These are phyloP conservation scores for Nephrotoma guestfalica DNA, from an alignment of 2,888 invertebrate genomes.

Conservation along the genomic window DNA sequence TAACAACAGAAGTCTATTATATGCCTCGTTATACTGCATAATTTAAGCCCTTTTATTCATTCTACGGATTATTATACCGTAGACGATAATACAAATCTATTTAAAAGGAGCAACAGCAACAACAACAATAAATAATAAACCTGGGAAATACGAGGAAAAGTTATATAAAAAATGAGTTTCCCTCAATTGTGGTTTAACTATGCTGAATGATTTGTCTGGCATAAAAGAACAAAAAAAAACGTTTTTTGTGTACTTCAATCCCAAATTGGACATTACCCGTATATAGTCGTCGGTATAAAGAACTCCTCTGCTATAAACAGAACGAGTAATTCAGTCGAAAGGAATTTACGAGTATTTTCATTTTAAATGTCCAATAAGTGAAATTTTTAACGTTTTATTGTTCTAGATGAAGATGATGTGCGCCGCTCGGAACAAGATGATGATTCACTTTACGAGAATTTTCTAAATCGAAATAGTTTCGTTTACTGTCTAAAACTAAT, in stretches of 20 bases:
- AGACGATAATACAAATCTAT: neutral
- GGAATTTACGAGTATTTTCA: neutral
- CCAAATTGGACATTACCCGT: neutral
- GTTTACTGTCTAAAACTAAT: neutral
- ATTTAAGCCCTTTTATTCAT: neutral
- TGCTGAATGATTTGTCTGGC: neutral
- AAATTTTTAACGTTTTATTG: neutral
- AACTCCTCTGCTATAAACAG: neutral
- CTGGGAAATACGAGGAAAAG: neutral
- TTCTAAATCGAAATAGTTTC: neutral
- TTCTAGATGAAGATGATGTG: neutral
- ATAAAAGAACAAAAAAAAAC: neutral
- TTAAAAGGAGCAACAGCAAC: neutral
- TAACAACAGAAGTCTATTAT: neutral
- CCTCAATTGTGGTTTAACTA: neutral
- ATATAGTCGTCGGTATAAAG: neutral
- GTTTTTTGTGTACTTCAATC: neutral
- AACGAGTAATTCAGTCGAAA: neutral
- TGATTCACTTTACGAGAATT: too few species aligned
- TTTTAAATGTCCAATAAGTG: neutral
- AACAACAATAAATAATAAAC: neutral
- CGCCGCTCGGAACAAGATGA: too few species aligned
- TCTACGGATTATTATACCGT: neutral
- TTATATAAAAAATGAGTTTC: neutral
- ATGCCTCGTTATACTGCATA: neutral